These are phyloP conservation scores for Dascillus cervinus DNA, from an alignment of 2,888 invertebrate genomes.

Conservation along the genomic window DNA sequence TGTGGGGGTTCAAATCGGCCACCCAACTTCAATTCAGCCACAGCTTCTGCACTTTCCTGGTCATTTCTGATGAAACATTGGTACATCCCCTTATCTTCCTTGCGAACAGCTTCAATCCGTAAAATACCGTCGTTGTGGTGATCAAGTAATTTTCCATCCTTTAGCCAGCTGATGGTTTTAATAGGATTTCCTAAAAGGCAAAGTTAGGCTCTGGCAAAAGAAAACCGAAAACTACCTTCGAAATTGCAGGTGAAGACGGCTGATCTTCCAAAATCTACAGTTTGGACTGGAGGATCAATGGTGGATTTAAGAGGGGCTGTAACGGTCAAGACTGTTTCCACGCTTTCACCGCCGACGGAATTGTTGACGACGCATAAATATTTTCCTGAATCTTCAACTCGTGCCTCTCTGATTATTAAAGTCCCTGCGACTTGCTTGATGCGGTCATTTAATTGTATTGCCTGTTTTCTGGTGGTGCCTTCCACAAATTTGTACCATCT, in stretches of 20 bases:
- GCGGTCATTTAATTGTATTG: slow-evolving; percentile 82
- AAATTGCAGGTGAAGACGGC: slow-evolving; percentile 88
- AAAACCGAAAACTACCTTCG: slow-evolving; percentile 58
- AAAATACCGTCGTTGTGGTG: slow-evolving; percentile 76
- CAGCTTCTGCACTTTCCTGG: slow-evolving; percentile 87
- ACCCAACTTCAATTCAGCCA: slow-evolving; percentile 86
- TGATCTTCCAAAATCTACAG: slow-evolving; percentile 87
- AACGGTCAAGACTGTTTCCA: slow-evolving; percentile 86
- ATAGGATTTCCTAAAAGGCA: slow-evolving; percentile 66
- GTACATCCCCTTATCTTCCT: slow-evolving; percentile 95
- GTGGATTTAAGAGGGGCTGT: slow-evolving; percentile 83
- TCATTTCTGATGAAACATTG: slow-evolving; percentile 92
- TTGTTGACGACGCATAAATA: slow-evolving; percentile 93
- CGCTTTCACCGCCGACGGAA: slow-evolving; percentile 88
- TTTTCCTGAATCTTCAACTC: slow-evolving; percentile 88
- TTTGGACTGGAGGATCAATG: slow-evolving; percentile 81
- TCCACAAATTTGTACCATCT: slow-evolving; percentile 94
- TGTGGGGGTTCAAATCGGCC: slow-evolving; percentile 89
- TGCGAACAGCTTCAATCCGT: slow-evolving; percentile 82
- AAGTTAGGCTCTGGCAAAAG: too few species aligned
- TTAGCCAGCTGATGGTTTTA: slow-evolving; percentile 85
- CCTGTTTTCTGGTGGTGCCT: slow-evolving; percentile 76
- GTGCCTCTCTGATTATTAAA: slow-evolving; percentile 83
- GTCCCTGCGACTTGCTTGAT: slow-evolving; percentile 92
- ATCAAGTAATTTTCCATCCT: slow-evolving; percentile 81